Evolutionary conservation across 2,797 vertebrate genomes (phyloP).

Genomic region (Myiothlypis coronata): DNA sequence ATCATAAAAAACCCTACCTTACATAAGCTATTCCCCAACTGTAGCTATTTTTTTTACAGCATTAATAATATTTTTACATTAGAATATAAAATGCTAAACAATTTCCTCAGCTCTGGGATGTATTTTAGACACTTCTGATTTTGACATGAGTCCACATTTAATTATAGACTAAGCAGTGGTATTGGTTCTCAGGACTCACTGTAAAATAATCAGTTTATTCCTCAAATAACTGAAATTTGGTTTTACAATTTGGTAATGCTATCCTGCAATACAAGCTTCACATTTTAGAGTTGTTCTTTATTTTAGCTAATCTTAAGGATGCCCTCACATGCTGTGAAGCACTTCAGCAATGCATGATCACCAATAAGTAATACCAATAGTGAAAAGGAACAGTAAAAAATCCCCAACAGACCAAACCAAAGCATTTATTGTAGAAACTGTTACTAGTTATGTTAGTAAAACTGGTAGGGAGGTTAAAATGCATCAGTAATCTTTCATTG

Average conservation of each 20-base stretch:
- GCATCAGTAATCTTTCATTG: background rate
- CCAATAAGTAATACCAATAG: background rate
- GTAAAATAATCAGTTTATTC: background rate
- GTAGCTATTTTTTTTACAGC: background rate
- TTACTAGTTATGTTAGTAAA: background rate
- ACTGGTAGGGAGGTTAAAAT: background rate
- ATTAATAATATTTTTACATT: background rate
- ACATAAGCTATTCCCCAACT: background rate
- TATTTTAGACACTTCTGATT: background rate
- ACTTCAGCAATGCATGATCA: background rate
- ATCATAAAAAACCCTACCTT: background rate
- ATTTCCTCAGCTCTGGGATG: background rate
- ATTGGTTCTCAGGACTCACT: background rate
- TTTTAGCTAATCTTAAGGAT: background rate
- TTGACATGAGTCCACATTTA: background rate
- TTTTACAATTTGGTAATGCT: background rate
- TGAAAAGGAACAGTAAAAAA: background rate
- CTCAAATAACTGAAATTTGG: background rate
- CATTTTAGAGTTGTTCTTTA: background rate
- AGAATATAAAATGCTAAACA: background rate
- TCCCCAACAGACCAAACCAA: background rate
- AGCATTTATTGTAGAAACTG: background rate
- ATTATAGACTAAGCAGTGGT: background rate
- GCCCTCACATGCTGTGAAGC: background rate
- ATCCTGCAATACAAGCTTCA: background rate